Base-by-base conservation (phyloP, 2,797 vertebrate genomes). In the Sus cebifrons region DNA sequence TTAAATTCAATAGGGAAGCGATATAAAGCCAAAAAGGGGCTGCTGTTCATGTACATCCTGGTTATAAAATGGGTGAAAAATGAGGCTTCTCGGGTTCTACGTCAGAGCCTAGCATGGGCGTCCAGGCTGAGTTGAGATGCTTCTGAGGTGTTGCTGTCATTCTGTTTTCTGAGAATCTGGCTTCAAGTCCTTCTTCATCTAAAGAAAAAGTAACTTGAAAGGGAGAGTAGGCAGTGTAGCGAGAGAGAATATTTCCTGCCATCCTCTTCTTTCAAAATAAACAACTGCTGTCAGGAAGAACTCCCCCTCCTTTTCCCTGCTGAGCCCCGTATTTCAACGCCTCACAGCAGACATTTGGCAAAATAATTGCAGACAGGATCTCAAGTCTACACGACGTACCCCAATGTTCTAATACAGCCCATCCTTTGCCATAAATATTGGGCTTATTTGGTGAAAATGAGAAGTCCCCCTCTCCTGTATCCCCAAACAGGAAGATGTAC, bases 1-100 rank as follows among this genome's bases (percentile, higher is more conserved):
- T 96, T 96, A 98, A 98, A 98, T 98, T 98, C 97, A 98, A 96
- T 94, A 98, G 92, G 92, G 64, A 98, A 88, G 94, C 74, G 97
- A 98, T 97, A 97, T 94, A 98, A 98, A 98, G 91, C 36, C 62
- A 95, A 95, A 97, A 98, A 96, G 96, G 49, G 79, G 86, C 92
- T 98, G 98, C 96, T 98, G 85, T 98, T 98, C 90, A 97, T 96
- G 89, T 97, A 93, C 86, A 97, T 97, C 40, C 93, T 96, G 94
- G 71, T 93, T 98, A 98, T 90, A 95, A 98, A 98, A 95, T 96
- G 82, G 58, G 74, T 97, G 87, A 97, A 96, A 98, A 98, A 96
- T 58, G 7, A 97, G 70, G 94, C 73, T 95, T 96, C 97, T 93
- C 96, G 97, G 85, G 49, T 81, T 98, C 96, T 96, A 96, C 85